Evolutionary conservation across 1,140 invertebrate species (phyloP), one percentile per base, ranked within the genome.

Genomic region (Camponotus pennsylvanicus): DNA sequence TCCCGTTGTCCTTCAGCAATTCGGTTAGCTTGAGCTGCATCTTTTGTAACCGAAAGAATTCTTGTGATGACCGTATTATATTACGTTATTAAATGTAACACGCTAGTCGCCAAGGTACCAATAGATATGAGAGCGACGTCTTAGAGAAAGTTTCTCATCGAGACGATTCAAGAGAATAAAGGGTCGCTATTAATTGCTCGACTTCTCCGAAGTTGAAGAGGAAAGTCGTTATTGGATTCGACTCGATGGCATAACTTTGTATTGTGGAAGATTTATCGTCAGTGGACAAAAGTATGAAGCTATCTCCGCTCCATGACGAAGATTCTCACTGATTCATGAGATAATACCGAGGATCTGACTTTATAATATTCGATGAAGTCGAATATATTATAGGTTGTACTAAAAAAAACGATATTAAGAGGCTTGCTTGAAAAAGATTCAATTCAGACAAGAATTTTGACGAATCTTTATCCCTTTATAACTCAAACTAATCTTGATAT

Each of bases 171-270:
- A 87, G 77, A 27, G 79, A 87, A 90, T 88, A 90, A 90, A 90
- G 85, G 79, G 84, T 85, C 70, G 71, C 85, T 89, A 90, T 89
- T 90, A 90, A 90, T 90, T 90, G 88, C 89, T 90, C 85, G 85
- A 89, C 88, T 89, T 89, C 88, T 90, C 73, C 63, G 45, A 45
- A 83, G 89, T 86, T 89, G 63, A 71, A 82, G 89, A 79, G 61
- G 79, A 90, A 84, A 90, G 85, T 90, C 86, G 77, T 90, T 89
- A 89, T 89, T 89, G 88, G 88, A 82, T 87, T 77, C 78, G 86
- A 90, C 73, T 90, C 85, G 64, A 82, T 78, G 75, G 86, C 88
- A 89, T 86, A 86, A 77, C 82, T 89, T 89, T 57, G 77, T 49
- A 71, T 42, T 87, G 73, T 64, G n/a, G 11, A 70, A 64, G 55